Conservation (phyloP, 2,888 invertebrate species). For the Melikaiella ostensackeni region DNA sequence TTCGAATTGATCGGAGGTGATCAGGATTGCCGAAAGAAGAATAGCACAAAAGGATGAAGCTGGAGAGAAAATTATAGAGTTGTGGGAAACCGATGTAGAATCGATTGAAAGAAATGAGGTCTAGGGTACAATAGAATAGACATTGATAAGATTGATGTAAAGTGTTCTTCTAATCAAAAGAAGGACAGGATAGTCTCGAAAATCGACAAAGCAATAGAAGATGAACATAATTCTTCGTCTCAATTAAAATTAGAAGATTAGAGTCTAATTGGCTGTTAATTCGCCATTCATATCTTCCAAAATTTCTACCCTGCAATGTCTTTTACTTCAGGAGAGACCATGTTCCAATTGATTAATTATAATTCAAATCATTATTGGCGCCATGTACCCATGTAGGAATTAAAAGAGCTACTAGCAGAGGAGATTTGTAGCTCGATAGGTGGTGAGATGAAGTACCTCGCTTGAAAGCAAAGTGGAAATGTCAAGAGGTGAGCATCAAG, state of each 20-base stretch:
- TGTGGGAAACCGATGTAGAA: too few relatives aligned
- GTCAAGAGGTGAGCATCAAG: slow-evolving; percentile 15
- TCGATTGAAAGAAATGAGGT: too few relatives aligned
- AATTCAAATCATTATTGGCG: neutral
- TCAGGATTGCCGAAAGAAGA: too few relatives aligned
- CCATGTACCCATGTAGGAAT: neutral
- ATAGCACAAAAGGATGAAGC: too few relatives aligned
- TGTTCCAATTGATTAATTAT: neutral
- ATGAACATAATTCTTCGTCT: neutral
- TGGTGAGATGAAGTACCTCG: neutral
- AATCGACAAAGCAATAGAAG: neutral
- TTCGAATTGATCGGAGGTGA: too few relatives aligned
- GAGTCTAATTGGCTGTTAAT: neutral
- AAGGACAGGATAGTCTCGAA: too few relatives aligned
- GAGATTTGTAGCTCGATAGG: neutral
- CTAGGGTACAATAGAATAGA: too few relatives aligned
- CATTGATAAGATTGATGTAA: too few relatives aligned
- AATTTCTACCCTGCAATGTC: neutral
- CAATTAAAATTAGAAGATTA: neutral
- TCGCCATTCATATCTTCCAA: neutral
- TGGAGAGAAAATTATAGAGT: too few relatives aligned
- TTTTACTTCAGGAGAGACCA: neutral
- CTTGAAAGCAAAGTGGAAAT: slow-evolving; percentile 29
- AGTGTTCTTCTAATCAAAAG: too few relatives aligned
- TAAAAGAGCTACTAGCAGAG: neutral